Conservation (phyloP, 64 coral and sea anemone genomes). For the Exaiptasia diaphana region DNA sequence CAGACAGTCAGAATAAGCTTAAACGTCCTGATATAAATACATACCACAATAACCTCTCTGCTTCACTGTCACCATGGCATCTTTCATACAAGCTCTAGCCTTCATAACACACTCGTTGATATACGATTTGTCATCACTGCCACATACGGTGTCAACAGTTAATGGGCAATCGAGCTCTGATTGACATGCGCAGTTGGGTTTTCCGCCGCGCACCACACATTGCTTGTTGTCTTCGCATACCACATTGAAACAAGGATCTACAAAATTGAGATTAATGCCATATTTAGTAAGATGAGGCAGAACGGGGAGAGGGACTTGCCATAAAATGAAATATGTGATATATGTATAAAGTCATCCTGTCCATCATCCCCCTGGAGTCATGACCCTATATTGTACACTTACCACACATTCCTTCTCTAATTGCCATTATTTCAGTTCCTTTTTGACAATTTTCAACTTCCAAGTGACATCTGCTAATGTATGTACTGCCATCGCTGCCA, state of each 20-base stretch:
- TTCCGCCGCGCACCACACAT: constrained; percentile 41
- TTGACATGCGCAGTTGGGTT: constrained; percentile 64
- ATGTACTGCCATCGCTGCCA: constrained; percentile 60
- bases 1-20: not conserved
- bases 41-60: constrained; percentile 89
- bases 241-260: constrained; percentile 70
- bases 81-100: constrained; percentile 54
- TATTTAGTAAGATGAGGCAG: not conserved
- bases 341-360: not conserved
- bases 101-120: constrained; percentile 89
- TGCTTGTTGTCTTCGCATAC: constrained; percentile 49
- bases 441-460: constrained; percentile 63
- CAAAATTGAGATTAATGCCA: not conserved
- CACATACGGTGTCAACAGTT: constrained; percentile 65
- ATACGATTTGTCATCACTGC: constrained; percentile 78
- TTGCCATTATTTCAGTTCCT: not conserved
- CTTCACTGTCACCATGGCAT: not conserved
- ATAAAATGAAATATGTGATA: too few relatives aligned
- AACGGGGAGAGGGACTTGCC: too few relatives aligned
- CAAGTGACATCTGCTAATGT: constrained; percentile 77
- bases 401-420: constrained; percentile 67
- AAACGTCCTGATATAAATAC: not conserved
- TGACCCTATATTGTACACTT: too few relatives aligned
- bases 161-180: constrained; percentile 53
- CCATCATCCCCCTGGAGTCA: too few relatives aligned